Base-by-base conservation (phyloP, 2,888 invertebrate genomes). In the Agonopterix alstromeriana region DNA sequence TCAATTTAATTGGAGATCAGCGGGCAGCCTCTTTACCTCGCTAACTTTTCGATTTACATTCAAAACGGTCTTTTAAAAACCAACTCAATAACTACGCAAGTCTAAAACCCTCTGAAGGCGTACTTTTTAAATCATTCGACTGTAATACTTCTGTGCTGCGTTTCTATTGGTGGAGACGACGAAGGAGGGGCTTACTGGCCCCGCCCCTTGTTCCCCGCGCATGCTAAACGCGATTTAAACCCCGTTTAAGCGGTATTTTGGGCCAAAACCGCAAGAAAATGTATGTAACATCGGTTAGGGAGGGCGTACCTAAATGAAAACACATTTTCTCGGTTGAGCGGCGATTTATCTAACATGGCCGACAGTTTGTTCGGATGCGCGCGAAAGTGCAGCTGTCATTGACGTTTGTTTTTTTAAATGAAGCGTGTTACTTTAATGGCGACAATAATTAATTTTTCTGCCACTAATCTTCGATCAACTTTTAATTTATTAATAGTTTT, bases 41-140 rank as follows among this genome's bases (percentile, higher is more conserved):
- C 78, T 86, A 88, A 87, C 86, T 87, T 88, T 88, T 82, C 86
- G 83, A 87, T 88, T 87, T 88, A 87, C 83, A 87, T 86, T 86
- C 86, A 87, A 87, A 87, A 82, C 84, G 86, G 82, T 71, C 76
- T 86, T 88, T 85, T 82, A 85, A 83, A 77, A 84, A 74, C 70
- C 78, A 82, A 87, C 86, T 82, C 82, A 78, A 86, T 85, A 87
- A 79, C 80, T 74, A 75, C 73, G 66, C 69, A 27, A 27, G 27
- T 68, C 68, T 75, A 80, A 82, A 74, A 72, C 78, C 77, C 70
- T 70, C 76, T 77, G 75, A 76, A 77, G 72, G 73, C 68, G 75
- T 71, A 75, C 87, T 87, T 78, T 75, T 74, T 67, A 65, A 73
- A 72, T 67, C 82, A 71, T 63, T 73, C 80, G 70, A 55, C 71